phyloP scores from a whole-genome alignment of 2,888 invertebrate species.

The Alloscopus bannaensis region DNA sequence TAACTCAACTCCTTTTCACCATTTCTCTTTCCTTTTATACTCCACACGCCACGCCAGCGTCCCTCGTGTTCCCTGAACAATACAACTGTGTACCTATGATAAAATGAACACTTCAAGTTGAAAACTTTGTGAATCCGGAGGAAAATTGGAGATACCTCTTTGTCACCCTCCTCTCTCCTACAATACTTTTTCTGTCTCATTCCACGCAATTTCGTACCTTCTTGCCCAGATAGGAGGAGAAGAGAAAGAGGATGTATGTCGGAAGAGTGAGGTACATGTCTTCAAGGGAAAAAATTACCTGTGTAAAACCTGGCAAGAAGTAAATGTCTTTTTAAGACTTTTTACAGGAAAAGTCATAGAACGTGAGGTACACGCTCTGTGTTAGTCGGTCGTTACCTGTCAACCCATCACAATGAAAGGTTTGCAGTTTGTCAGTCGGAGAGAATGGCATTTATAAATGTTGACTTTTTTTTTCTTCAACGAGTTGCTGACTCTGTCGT shows the following conservation, averaged over 20 bases:
- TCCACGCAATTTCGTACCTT: constrained; percentile 21
- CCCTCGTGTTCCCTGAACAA: too few relatives aligned
- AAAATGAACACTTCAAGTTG: constrained; percentile 19
- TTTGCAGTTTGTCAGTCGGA: constrained; percentile 36
- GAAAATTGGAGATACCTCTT: constrained; percentile 5
- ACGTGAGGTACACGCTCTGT: neutral
- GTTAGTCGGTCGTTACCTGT: constrained; percentile 30
- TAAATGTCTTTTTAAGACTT: constrained; percentile 1
- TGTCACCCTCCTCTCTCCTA: constrained; percentile 14
- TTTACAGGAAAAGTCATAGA: constrained; percentile 18
- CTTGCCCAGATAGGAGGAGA: neutral
- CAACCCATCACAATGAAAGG: constrained; percentile 34
- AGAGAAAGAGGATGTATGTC: too few relatives aligned
- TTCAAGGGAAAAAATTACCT: constrained; percentile 36
- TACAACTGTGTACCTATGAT: constrained; percentile 15
- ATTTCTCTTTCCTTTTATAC: neutral
- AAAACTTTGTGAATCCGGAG: constrained; percentile 32
- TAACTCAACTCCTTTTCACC: too few relatives aligned
- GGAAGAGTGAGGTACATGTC: too few relatives aligned
- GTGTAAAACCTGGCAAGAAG: neutral
- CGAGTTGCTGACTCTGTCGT: constrained; percentile 9
- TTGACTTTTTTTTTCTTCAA: constrained; percentile 9
- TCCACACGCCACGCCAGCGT: neutral
- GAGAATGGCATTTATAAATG: constrained; percentile 18
- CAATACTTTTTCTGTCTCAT: constrained; percentile 35